These are phyloP conservation scores for Drosophila setosimentum DNA, from an alignment of 2,888 invertebrate genomes.

Conservation along the genomic window DNA sequence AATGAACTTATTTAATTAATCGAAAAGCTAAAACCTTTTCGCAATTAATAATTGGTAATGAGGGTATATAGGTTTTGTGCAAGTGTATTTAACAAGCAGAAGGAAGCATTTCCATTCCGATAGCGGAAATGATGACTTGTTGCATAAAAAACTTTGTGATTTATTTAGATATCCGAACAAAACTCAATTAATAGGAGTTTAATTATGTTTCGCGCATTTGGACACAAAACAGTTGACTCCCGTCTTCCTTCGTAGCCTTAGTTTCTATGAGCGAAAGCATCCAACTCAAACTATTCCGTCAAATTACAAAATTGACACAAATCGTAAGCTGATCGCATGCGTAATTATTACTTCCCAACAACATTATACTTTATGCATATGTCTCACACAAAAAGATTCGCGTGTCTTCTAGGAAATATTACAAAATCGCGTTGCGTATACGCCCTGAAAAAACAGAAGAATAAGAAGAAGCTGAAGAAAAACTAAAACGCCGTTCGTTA, in stretches of 20 bases:
- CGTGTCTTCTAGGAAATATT: slow-evolving; percentile 54
- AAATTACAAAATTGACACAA: slow-evolving; percentile 32
- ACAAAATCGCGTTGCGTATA: slow-evolving; percentile 51
- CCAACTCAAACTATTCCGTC: neutral
- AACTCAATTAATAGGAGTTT: neutral
- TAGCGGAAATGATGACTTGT: no score
- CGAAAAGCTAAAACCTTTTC: no score
- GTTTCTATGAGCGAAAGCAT: neutral
- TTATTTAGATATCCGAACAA: neutral
- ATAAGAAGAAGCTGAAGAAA: slow-evolving; percentile 4
- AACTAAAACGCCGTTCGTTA: slow-evolving; percentile 21
- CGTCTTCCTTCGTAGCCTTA: neutral
- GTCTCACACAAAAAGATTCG: slow-evolving; percentile 26
- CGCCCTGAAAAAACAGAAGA: slow-evolving; percentile 34
- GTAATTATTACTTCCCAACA: slow-evolving; percentile 5
- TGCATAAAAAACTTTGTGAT: no score
- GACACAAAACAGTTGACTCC: neutral
- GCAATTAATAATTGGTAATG: no score
- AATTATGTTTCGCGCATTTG: neutral
- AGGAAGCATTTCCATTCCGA: neutral
- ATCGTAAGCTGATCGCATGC: slow-evolving; percentile 6
- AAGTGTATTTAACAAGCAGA: neutral
- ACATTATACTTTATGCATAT: neutral
- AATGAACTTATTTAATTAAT: neutral
- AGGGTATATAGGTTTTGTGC: neutral